These are phyloP conservation scores for Pteropus alecto DNA, from an alignment of 2,113 vertebrate genomes.

Conservation along the genomic window DNA sequence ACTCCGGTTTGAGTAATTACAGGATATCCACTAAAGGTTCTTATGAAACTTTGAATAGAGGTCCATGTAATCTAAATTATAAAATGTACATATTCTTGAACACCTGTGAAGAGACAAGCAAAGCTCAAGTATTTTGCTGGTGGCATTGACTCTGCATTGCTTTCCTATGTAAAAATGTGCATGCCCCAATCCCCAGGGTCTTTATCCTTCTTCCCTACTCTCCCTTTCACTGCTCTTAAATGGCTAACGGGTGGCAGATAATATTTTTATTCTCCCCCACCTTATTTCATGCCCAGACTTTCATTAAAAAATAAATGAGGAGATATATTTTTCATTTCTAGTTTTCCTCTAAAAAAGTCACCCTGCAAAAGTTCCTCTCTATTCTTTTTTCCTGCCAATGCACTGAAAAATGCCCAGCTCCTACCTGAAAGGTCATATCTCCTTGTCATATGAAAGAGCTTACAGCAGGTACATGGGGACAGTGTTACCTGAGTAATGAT, in stretches of 20 bases:
- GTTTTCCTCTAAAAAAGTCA: conserved; percentile 17
- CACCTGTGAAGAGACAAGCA: background rate
- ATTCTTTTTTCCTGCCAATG: conserved; percentile 37
- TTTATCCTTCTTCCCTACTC: background rate
- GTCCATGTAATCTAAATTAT: background rate
- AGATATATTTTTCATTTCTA: conserved; percentile 52
- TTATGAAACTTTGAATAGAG: background rate
- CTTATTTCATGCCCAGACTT: background rate
- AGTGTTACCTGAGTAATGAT: conserved; percentile 55
- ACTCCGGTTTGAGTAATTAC: conserved; percentile 6
- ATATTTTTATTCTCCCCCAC: background rate
- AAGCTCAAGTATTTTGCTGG: background rate
- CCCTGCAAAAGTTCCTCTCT: conserved; percentile 10
- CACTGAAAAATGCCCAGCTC: conserved; percentile 28
- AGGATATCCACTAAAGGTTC: background rate
- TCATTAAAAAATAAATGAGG: conserved; percentile 50
- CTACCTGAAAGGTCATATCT: conserved; percentile 52
- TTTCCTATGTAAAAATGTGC: background rate
- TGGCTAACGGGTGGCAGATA: background rate
- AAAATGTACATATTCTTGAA: conserved; percentile 5
- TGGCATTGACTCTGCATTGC: background rate
- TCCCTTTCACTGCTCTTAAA: conserved; percentile 2
- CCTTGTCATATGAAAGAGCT: conserved; percentile 59
- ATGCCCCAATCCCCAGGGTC: background rate
- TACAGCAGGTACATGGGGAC: conserved; percentile 33